Base-by-base conservation (phyloP, 2,113 vertebrate genomes). In the Neolamprologus cancellatus region DNA sequence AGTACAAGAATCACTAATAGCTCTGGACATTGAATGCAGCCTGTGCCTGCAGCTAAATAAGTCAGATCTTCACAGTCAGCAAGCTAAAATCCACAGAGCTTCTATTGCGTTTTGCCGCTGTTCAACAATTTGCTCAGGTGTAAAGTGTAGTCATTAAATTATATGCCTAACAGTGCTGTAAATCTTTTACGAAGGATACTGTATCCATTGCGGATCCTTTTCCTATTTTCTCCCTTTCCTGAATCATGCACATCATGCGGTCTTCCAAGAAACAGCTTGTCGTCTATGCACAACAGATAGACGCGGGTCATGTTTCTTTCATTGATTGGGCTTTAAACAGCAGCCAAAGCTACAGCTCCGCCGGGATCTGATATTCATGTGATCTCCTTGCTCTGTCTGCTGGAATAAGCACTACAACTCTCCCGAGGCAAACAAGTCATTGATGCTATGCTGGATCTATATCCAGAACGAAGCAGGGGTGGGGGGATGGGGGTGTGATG, bases 1-100 rank as follows among this genome's bases (percentile, higher is more conserved):
- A 87, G 53, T 89, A 94, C 92, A 94, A 88, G 88, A 94, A 91
- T 92, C 92, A 90, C 91, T 95, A 96, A 96, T 95, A 91, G 93
- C 85, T 94, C 93, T 93, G 93, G 96, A 96, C 94, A 88, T 83
- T 89, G 87, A 95, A 94, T 90, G 87, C 89, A 91, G 92, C 90
- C 89, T 78, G 88, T 61, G 93, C 95, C 95, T 87, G 85, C 81
- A 95, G 94, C 94, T 81, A 91, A 86, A 92, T 90, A 89, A 92
- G 89, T 84, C 89, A 39, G 91, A 95, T 91, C 87, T 84, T 76
- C 59, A 85, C 74, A 90, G 93, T 95, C 95, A 94, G 95, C 95
- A 92, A 30, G 85, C 88, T 88, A 44, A 81, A 61, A 85, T 91
- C 66, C 74, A 84, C 13, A 13, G 59, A 87, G 88, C 90, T 88